These are phyloP conservation scores for Battus philenor DNA, from an alignment of 1,140 invertebrate genomes.

Conservation along the genomic window DNA sequence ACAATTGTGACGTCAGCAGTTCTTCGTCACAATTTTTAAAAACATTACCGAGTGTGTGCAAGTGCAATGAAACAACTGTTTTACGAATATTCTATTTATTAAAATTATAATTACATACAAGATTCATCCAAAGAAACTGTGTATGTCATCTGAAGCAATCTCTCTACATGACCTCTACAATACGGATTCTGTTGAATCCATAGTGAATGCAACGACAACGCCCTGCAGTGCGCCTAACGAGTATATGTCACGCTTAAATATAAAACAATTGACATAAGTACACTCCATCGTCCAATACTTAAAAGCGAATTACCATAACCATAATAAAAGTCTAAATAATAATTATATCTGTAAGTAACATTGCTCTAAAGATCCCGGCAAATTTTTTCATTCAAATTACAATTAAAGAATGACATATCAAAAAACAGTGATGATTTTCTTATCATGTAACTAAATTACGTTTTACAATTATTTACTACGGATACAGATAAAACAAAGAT, in stretches of 20 bases:
- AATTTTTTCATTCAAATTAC: too few species aligned
- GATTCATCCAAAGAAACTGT: conserved; percentile 14
- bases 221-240: conserved; percentile 7
- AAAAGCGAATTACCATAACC: conserved; percentile 4
- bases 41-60: too few species aligned
- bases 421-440: too few species aligned
- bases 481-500: too few species aligned
- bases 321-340: background rate
- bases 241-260: conserved; percentile 7
- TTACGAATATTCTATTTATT: conserved; percentile 10
- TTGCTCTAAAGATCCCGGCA: conserved; percentile 16
- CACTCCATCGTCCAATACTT: conserved; percentile 14
- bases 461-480: too few species aligned
- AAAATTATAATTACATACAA: conserved; percentile 17
- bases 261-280: conserved; percentile 16
- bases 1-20: too few species aligned
- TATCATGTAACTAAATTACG: too few species aligned
- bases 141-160: conserved; percentile 2
- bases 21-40: too few species aligned
- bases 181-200: conserved; percentile 1
- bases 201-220: background rate
- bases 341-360: conserved; percentile 10
- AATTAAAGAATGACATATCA: too few species aligned
- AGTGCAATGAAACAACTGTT: conserved; percentile 9
- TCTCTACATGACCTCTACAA: background rate